Base-by-base conservation (phyloP, 2,888 invertebrate genomes). In the Orchesella flavescens region DNA sequence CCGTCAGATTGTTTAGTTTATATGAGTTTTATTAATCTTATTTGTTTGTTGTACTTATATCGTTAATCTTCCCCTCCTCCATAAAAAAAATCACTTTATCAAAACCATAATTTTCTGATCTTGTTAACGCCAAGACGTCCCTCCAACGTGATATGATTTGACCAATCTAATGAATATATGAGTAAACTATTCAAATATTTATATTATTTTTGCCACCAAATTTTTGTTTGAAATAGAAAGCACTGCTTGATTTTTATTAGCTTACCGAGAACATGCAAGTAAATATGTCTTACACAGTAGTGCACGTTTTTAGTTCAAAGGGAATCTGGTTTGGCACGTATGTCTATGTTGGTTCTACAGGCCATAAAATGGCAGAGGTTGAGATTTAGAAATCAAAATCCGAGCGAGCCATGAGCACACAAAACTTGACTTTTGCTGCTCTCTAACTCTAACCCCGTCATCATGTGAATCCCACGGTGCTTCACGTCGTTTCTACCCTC, bases 321-420 rank as follows among this genome's bases (percentile, higher is more conserved):
- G n/a, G n/a, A n/a, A n/a, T n/a, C n/a, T n/a, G n/a, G n/a, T n/a
- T n/a, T n/a, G n/a, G n/a, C n/a, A n/a, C n/a, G n/a, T n/a, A n/a
- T n/a, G n/a, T n/a, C n/a, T n/a, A n/a, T n/a, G n/a, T n/a, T n/a
- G n/a, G n/a, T n/a, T n/a, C n/a, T n/a, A n/a, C n/a, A n/a, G n/a
- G n/a, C n/a, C 34, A 34, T 7, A 34, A 34, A 34, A 34, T 34
- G 34, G 34, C 34, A 34, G 34, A 34, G 34, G 34, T 34, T 2
- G 3, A 7, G 34, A 4, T 34, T 34, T 34, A 34, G 34, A 34
- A 34, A 7, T 34, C 7, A 34, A 34, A 34, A 34, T 34, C 44
- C 17, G 44, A 66, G 23, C 69, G 69, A 69, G 49, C 69, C 69
- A 53, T 69, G 66, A 66, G 66, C 17, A 17, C 17, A 34, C n/a